Conservation (phyloP, 2,113 vertebrate species). For the Gymnogyps californianus region DNA sequence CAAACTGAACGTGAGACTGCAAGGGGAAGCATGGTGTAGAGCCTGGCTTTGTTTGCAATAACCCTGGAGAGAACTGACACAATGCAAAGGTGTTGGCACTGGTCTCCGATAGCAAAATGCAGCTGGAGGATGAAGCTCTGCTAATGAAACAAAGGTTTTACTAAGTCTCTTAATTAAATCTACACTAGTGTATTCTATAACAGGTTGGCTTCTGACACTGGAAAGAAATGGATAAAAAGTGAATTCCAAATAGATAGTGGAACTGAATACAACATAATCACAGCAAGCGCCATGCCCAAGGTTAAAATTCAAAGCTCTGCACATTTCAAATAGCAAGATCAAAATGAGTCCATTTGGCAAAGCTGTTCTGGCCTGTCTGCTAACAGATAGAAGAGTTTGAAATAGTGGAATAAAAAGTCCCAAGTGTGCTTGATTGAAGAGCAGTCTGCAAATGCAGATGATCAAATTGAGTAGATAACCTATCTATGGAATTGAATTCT, state of each 20-base stretch:
- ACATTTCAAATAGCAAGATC: neutral
- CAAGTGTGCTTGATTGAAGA: constrained; percentile 34
- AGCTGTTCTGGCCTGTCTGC: neutral
- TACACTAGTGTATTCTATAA: neutral
- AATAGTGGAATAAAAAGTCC: constrained; percentile 5
- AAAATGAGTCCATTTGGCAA: constrained; percentile 24
- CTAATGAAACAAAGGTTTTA: neutral
- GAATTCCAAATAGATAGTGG: neutral
- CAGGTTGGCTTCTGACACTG: neutral
- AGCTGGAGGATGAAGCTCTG: neutral
- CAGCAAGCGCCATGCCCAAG: rapidly evolving
- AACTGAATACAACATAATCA: neutral
- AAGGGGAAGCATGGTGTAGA: neutral
- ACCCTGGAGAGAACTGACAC: neutral
- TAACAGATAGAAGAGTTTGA: constrained; percentile 20
- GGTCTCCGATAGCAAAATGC: neutral
- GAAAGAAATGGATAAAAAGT: neutral
- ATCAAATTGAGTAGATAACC: constrained; percentile 25
- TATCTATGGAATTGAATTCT: constrained; percentile 39
- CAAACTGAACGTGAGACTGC: neutral
- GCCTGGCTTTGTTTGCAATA: neutral
- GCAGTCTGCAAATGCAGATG: constrained; percentile 7
- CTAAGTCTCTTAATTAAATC: neutral
- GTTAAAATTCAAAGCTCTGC: constrained; percentile 20
- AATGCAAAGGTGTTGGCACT: neutral